phyloP scores from a whole-genome alignment of 1,140 invertebrate species.

The Drosophila yakuba region DNA sequence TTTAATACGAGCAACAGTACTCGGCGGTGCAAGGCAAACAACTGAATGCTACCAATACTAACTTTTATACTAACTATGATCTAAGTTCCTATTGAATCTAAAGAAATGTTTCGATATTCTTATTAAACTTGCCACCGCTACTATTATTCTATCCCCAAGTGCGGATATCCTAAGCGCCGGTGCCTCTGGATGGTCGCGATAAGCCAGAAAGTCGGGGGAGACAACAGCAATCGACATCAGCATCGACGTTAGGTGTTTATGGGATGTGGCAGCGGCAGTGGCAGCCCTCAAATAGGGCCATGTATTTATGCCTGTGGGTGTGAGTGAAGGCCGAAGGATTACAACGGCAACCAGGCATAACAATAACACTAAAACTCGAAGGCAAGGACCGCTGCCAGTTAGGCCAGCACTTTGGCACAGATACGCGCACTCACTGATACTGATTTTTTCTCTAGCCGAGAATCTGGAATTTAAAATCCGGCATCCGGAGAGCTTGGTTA shows the following conservation, averaged over 20 bases:
- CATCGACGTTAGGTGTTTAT: conserved; percentile 77
- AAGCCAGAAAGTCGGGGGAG: conserved; percentile 68
- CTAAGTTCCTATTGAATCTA: too few relatives aligned
- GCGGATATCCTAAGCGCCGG: conserved; percentile 27
- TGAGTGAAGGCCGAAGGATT: conserved; percentile 29
- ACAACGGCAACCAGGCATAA: conserved; percentile 54
- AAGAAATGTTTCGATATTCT: too few relatives aligned
- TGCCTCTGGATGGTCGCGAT: conserved; percentile 62
- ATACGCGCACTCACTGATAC: conserved; percentile 45
- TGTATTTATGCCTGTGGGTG: conserved; percentile 4
- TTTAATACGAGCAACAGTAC: not conserved
- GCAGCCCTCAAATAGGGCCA: conserved; percentile 19
- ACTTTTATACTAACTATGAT: too few relatives aligned
- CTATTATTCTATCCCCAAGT: not conserved
- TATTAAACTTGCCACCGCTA: too few relatives aligned
- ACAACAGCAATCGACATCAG: conserved; percentile 65
- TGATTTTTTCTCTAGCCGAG: conserved; percentile 8
- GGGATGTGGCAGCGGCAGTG: conserved; percentile 44
- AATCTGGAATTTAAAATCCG: conserved; percentile 5
- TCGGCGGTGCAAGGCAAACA: too few relatives aligned
- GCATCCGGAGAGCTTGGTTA: conserved; percentile 3
- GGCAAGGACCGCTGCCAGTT: conserved; percentile 17
- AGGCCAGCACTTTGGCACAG: conserved; percentile 36
- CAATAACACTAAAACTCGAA: conserved; percentile 68
- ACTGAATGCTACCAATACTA: too few relatives aligned